Conservation (phyloP, 2,113 vertebrate genomes). For the Heterochromis multidens region DNA sequence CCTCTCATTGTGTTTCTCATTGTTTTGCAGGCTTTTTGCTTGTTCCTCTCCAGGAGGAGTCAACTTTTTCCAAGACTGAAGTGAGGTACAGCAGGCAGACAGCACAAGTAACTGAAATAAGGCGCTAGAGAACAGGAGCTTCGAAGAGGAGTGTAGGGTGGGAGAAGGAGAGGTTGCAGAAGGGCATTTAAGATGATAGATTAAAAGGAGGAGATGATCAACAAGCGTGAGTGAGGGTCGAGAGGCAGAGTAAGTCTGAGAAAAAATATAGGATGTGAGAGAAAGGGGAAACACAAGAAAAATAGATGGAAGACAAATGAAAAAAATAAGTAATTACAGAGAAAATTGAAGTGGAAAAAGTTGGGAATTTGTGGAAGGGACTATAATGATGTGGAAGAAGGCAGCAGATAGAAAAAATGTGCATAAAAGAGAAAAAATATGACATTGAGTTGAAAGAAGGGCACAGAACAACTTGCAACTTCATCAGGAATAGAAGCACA, state of each 20-base stretch:
- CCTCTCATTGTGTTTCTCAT: neutral
- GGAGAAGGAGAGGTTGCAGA: neutral
- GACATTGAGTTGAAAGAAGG: neutral
- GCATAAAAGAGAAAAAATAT: neutral
- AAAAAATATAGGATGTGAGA: neutral
- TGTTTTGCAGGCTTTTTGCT: slow-evolving; percentile 1
- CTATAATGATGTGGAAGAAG: neutral
- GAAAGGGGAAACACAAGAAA: neutral
- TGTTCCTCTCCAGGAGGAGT: neutral
- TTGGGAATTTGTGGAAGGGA: neutral
- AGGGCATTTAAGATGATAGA: slow-evolving; percentile 15
- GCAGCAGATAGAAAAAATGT: neutral
- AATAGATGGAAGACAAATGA: neutral
- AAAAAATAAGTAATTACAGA: neutral
- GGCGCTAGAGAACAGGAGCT: neutral
- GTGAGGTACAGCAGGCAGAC: neutral
- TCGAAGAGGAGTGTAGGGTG: neutral
- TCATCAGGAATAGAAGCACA: neutral
- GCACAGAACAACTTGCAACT: neutral
- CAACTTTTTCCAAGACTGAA: neutral
- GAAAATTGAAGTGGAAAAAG: neutral
- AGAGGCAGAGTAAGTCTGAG: neutral
- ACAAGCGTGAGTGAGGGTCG: neutral
- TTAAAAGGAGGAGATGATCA: slow-evolving; percentile 8
- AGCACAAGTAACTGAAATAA: neutral